phyloP scores from a whole-genome alignment of 2,888 invertebrate genomes.

The Deroplatys truncata region DNA sequence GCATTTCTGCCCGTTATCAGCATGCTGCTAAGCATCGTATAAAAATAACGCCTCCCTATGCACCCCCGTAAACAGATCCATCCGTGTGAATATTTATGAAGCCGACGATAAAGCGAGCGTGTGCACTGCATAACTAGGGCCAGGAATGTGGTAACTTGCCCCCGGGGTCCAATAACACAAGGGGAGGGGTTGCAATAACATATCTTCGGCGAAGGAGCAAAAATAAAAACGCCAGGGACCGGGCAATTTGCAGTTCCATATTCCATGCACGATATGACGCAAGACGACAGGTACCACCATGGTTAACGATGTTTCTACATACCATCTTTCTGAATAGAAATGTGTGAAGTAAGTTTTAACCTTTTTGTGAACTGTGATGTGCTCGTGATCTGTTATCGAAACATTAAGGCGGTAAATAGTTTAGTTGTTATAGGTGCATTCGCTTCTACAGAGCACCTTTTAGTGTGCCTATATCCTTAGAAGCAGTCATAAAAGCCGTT shows the following conservation, averaged over 20 bases:
- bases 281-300: neutral
- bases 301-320: too few species aligned
- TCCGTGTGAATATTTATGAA: neutral
- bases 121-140: neutral
- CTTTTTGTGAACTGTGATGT: too few species aligned
- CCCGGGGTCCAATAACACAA: neutral
- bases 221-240: neutral
- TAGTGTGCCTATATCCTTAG: too few species aligned
- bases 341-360: too few species aligned
- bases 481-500: too few species aligned
- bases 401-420: too few species aligned
- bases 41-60: neutral
- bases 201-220: neutral
- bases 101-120: neutral
- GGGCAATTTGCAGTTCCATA: neutral
- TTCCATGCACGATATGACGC: neutral
- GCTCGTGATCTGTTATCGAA: too few species aligned
- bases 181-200: neutral
- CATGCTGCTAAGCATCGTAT: neutral
- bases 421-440: too few species aligned
- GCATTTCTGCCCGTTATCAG: too few species aligned
- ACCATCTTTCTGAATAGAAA: neutral
- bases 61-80: neutral
- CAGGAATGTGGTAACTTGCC: neutral
- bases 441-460: too few species aligned